These are phyloP conservation scores for Scolanthus callimorphus DNA, from an alignment of 92 coral and sea anemone species.

Conservation along the genomic window DNA sequence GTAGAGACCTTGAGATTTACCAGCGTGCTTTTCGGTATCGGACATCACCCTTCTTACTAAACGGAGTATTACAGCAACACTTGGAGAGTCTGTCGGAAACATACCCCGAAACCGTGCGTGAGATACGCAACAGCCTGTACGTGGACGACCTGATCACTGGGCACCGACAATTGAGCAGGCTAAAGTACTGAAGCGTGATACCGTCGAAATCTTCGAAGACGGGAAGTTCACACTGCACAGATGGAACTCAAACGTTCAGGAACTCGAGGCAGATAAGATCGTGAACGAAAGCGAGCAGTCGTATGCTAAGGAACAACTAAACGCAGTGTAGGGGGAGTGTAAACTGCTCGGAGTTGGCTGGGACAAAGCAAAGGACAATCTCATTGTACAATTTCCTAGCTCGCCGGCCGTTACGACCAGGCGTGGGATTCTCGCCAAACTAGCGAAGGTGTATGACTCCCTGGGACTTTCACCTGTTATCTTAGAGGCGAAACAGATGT, in stretches of 20 bases:
- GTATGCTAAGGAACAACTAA: conserved; percentile 29
- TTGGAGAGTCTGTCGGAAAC: conserved; percentile 1
- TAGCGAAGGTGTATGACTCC: not conserved
- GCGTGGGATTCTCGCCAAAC: not conserved
- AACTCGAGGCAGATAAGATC: conserved; percentile 31
- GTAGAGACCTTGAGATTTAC: conserved; percentile 15
- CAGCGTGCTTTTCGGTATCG: conserved; percentile 19
- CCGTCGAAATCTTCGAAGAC: conserved; percentile 26
- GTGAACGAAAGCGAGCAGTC: conserved; percentile 11
- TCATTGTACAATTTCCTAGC: conserved; percentile 21
- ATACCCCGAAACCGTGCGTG: conserved; percentile 6
- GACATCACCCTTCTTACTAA: conserved; percentile 19
- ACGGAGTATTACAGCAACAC: conserved; percentile 14
- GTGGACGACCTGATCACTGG: conserved; percentile 20
- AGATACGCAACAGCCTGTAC: conserved; percentile 10
- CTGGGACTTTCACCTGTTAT: not conserved
- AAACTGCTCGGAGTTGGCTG: conserved; percentile 7
- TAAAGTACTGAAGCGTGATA: conserved; percentile 24
- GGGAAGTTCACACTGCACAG: too few species aligned
- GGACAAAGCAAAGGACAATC: conserved; percentile 12
- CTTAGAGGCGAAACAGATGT: not conserved
- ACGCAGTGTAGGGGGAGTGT: conserved; percentile 11
- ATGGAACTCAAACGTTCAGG: conserved; percentile 19
- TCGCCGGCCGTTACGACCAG: conserved; percentile 20
- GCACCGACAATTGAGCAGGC: conserved; percentile 30